Percentiles rank a stretch among this genome's conserved stretches.
These are phyloP conservation scores for Cydia splendana DNA, from an alignment of 1,140 invertebrate species.

Conservation along the genomic window DNA sequence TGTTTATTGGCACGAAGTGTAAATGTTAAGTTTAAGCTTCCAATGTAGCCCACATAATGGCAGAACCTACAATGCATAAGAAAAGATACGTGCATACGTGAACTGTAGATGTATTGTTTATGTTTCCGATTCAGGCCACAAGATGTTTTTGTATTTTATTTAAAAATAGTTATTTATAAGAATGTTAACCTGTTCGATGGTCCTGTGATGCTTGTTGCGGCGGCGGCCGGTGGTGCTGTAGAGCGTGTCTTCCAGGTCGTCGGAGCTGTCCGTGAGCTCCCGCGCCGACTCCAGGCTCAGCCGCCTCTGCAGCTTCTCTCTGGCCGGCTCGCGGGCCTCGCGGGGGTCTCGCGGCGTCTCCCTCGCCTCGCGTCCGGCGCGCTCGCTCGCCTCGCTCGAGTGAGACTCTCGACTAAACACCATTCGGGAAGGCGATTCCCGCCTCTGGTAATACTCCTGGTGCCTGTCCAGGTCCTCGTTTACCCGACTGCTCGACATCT, in stretches of 20 bases:
- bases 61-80: no score
- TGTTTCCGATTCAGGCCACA: no score
- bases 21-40: no score
- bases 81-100: no score
- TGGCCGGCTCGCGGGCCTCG: slow-evolving; percentile 32
- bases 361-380: slow-evolving; percentile 50
- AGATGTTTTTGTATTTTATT: neutral
- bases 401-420: slow-evolving; percentile 62
- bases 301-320: slow-evolving; percentile 79
- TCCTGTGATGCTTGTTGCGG: slow-evolving; percentile 82
- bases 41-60: no score
- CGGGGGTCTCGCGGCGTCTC: slow-evolving; percentile 50
- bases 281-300: slow-evolving; percentile 86
- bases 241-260: slow-evolving; percentile 80
- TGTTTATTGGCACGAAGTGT: no score
- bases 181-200: slow-evolving; percentile 82
- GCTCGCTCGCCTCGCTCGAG: slow-evolving; percentile 67
- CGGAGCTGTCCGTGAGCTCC: slow-evolving; percentile 85
- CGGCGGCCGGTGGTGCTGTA: slow-evolving; percentile 77
- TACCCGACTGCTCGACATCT: slow-evolving; percentile 72
- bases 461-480: slow-evolving; percentile 75
- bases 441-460: slow-evolving; percentile 66
- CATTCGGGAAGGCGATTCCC: slow-evolving; percentile 64
- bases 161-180: slow-evolving; percentile 14
- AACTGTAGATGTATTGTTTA: no score